Percentiles rank a stretch among this genome's conserved stretches.
These are phyloP conservation scores for Carcinoscorpius rotundicauda DNA, from an alignment of 1,140 invertebrate genomes.

Conservation along the genomic window DNA sequence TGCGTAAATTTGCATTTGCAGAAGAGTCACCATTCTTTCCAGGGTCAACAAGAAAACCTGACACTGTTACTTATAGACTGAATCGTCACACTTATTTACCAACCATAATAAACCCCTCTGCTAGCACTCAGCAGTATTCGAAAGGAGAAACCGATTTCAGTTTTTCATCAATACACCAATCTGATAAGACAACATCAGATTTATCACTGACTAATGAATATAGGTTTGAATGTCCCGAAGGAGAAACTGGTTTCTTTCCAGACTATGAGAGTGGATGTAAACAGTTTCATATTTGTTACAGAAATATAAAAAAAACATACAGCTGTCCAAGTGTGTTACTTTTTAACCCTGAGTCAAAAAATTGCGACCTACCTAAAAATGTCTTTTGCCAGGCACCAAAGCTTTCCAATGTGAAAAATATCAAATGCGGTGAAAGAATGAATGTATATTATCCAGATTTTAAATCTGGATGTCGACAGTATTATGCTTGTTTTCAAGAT, in stretches of 20 bases:
- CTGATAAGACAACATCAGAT: background rate
- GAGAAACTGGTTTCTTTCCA: constrained; percentile 16
- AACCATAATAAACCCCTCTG: background rate
- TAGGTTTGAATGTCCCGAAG: constrained; percentile 6
- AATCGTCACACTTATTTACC: background rate
- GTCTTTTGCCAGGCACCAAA: constrained; percentile 9
- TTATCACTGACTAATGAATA: background rate
- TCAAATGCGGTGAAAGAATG: constrained; percentile 2
- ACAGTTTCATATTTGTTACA: constrained; percentile 20
- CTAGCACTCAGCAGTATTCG: no score
- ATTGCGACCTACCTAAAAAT: constrained; percentile 18
- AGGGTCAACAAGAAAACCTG: no score
- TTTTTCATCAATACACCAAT: background rate
- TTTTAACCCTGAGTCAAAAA: constrained; percentile 18
- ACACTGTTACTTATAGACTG: background rate
- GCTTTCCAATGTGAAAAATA: background rate
- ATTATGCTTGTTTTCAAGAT: constrained; percentile 14
- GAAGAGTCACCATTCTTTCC: no score
- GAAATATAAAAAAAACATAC: constrained; percentile 11
- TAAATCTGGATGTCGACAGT: constrained; percentile 10
- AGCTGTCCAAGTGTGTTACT: constrained; percentile 15
- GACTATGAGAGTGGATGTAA: constrained; percentile 16
- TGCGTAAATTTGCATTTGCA: no score
- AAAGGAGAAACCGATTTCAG: no score
- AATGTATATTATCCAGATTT: constrained; percentile 15